These are phyloP conservation scores for Brachypalpus laphriformis DNA, from an alignment of 2,888 invertebrate species.

Conservation along the genomic window DNA sequence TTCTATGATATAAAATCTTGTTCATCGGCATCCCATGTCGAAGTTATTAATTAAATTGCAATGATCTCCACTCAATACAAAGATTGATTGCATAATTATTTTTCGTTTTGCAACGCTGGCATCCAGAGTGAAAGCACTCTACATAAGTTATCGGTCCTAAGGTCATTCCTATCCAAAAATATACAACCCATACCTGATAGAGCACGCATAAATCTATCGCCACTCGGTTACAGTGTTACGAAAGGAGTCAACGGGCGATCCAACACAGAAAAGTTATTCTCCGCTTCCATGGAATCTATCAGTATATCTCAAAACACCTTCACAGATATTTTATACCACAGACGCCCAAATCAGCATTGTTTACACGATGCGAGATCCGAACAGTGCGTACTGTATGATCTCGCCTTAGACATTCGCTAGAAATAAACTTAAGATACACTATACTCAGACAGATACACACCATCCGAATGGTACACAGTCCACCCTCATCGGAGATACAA, in stretches of 20 bases:
- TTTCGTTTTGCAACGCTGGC: neutral
- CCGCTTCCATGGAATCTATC: neutral
- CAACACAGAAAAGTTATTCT: neutral
- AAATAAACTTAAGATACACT: slow-evolving; percentile 67
- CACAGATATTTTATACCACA: slow-evolving; percentile 29
- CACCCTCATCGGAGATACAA: slow-evolving; percentile 49
- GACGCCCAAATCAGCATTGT: slow-evolving; percentile 46
- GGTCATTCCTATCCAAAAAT: slow-evolving; percentile 23
- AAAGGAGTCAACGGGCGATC: slow-evolving; percentile 2
- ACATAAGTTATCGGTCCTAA: neutral
- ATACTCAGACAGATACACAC: slow-evolving; percentile 23
- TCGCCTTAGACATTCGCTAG: slow-evolving; percentile 57
- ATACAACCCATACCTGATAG: neutral
- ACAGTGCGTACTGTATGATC: slow-evolving; percentile 23
- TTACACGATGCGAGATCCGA: slow-evolving; percentile 39
- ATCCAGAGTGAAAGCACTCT: neutral
- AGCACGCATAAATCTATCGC: neutral
- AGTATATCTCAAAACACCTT: slow-evolving; percentile 16
- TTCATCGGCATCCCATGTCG: neutral
- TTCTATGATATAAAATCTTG: neutral
- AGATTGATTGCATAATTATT: neutral
- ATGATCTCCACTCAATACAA: neutral
- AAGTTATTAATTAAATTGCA: neutral
- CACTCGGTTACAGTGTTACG: neutral
- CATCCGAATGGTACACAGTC: slow-evolving; percentile 15